Base-by-base conservation (phyloP, 1,140 invertebrate genomes). In the Atta cephalotes region DNA sequence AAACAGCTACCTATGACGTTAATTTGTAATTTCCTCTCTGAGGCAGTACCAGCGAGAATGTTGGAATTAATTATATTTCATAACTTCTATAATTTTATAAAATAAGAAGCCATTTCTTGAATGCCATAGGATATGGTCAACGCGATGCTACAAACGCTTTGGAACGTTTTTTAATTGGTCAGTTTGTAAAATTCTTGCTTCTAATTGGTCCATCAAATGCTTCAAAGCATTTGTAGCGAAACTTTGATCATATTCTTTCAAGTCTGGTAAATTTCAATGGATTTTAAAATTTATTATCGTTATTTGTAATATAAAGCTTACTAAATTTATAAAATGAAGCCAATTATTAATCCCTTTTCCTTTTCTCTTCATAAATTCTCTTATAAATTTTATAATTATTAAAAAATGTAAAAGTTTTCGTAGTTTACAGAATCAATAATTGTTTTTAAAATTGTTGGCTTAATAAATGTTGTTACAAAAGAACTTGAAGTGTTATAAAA, bases 11-110 rank as follows among this genome's bases (percentile, higher is more conserved):
- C 77, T 80, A 62, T 49, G 16, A 80, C n/a, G 51, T 74, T 66
- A 80, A 78, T 63, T 63, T 81, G n/a, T 72, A 58, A 71, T 81
- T 81, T 80, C 28, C 39, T 1, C 12, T 79, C 18, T 66, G 25
- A 65, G 35, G 39, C 21, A 49, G 18, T 21, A n/a, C 12, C 2
- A 56, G 9, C 25, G 28, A 62, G 39, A 45, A 14, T 51, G 39
- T 9, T 53, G 62, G 18, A 49, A 53, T 56, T 25, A 39, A 35
- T 28, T 60, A 45, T 68, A 60, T 82, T 60, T 49, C 18, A 16
- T 12, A 45, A 28, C 39, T 80, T 74, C 25, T 18, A 60, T 63
- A 25, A 74, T 45, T 60, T 82, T 16, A 21, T 31, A n/a, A 80
- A 70, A 7, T 49, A 49, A 49, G 28, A 31, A 72, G 18, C 3